phyloP scores from a whole-genome alignment of 1,140 invertebrate species.

The Schlechtendalia chinensis region DNA sequence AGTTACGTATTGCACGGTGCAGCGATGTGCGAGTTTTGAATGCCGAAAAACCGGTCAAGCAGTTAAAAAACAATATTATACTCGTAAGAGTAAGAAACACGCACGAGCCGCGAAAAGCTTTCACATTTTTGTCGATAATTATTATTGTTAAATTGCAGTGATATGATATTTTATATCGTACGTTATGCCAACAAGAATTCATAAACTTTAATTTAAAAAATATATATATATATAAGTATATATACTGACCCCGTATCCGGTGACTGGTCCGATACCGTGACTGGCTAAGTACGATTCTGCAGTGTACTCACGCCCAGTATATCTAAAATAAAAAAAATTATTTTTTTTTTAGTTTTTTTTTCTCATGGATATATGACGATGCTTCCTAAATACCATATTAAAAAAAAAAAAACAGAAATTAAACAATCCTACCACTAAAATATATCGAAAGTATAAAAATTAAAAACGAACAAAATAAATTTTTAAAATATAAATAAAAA shows the following conservation, averaged over 20 bases:
- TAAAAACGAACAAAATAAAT: neutral
- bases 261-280: conserved; percentile 91
- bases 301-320: conserved; percentile 72
- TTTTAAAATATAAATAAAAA: no score
- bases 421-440: neutral
- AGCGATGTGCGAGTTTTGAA: neutral
- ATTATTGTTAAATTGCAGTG: neutral
- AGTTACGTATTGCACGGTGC: no score
- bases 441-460: neutral
- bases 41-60: neutral
- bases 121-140: neutral
- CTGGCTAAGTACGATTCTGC: conserved; percentile 87
- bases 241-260: conserved; percentile 86
- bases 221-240: neutral
- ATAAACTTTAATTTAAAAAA: neutral
- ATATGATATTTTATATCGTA: neutral
- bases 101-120: neutral
- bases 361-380: neutral
- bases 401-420: neutral
- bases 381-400: neutral
- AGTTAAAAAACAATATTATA: neutral
- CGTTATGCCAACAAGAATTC: no score
- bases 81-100: no score
- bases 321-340: conserved; percentile 17
- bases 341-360: neutral